Base-by-base conservation (phyloP, 2,888 invertebrate genomes). In the Physocephala rufipes region DNA sequence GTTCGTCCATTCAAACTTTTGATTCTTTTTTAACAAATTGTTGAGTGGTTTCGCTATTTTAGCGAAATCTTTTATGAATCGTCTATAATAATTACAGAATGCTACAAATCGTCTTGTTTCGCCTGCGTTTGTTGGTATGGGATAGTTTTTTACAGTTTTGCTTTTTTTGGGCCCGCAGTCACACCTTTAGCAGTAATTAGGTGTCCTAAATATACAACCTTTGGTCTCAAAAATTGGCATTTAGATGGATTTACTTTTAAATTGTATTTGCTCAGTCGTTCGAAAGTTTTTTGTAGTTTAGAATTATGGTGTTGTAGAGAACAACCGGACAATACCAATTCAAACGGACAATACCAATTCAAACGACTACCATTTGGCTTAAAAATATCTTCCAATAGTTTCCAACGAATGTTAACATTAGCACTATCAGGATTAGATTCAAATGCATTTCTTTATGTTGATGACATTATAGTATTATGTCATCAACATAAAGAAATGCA, bases 391-490 rank as follows among this genome's bases (percentile, higher is more conserved):
- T n/a, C n/a, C n/a, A n/a, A n/a, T n/a, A n/a, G n/a, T n/a, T n/a
- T n/a, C n/a, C n/a, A n/a, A n/a, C n/a, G n/a, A n/a, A n/a, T n/a
- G n/a, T n/a, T n/a, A n/a, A n/a, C n/a, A n/a, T n/a, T n/a, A n/a
- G n/a, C n/a, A n/a, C n/a, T n/a, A n/a, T n/a, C n/a, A n/a, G n/a
- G n/a, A n/a, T n/a, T n/a, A n/a, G n/a, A n/a, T n/a, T n/a, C n/a
- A n/a, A n/a, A n/a, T n/a, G n/a, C n/a, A n/a, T n/a, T n/a, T n/a
- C n/a, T n/a, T n/a, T n/a, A n/a, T n/a, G n/a, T n/a, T n/a, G n/a
- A n/a, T n/a, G n/a, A n/a, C n/a, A n/a, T n/a, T n/a, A n/a, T 9
- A 78, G 69, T 45, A 78, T 74, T 0, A 78, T 74, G 58, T 78
- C 76, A 58, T 77, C 77, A 12, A 76, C 71, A 64, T 75, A 78